Base-by-base conservation (phyloP, 2,113 vertebrate species). In the Burhinus oedicnemus region DNA sequence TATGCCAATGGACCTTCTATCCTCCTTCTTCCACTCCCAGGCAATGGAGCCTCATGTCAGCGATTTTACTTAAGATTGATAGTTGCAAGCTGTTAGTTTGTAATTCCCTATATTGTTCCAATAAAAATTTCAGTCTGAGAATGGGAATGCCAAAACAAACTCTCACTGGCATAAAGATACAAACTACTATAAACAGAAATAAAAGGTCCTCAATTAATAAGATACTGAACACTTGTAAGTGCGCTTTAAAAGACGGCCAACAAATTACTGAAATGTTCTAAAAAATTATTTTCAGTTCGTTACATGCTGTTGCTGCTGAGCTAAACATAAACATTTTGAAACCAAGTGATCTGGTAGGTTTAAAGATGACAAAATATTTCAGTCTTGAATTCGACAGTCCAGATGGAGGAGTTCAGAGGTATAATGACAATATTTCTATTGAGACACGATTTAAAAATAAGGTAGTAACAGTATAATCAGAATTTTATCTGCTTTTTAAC, bases 331-430 rank as follows among this genome's bases (percentile, higher is more conserved):
- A 87, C 38, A 86, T 83, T 90, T 83, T 62, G 36, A 66, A 82
- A 86, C 57, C 13, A 61, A 95, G 68, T 26, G 40, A 83, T 45
- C 6, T 16, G 54, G 58, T 45, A 86, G 21, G 45, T 70, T 70
- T 89, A 74, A 86, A 74, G 51, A 80, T 78, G 68, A 92, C 42
- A 90, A 95, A 94, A 78, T 94, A 95, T 70, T 77, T 89, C 86
- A 29, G 22, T 81, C 40, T 62, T 70, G 34, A 66, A 74, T 45
- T 38, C 86, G 36, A 25, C 72, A 78, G 49, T 45, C 40, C 87
- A 95, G 80, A 90, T 38, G 54, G 89, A 69, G 4, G 16, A 89
- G 71, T 77, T 90, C 60, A 93, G 68, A 80, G 29, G 20, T 81
- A 71, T 21, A 51, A 62, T 4, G 14, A 89, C 40, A 77, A 15